Percentiles rank a stretch among this genome's conserved stretches.
Evolutionary conservation across 2,113 vertebrate genomes (phyloP).

Genomic region (Elaphurus davidianus): DNA sequence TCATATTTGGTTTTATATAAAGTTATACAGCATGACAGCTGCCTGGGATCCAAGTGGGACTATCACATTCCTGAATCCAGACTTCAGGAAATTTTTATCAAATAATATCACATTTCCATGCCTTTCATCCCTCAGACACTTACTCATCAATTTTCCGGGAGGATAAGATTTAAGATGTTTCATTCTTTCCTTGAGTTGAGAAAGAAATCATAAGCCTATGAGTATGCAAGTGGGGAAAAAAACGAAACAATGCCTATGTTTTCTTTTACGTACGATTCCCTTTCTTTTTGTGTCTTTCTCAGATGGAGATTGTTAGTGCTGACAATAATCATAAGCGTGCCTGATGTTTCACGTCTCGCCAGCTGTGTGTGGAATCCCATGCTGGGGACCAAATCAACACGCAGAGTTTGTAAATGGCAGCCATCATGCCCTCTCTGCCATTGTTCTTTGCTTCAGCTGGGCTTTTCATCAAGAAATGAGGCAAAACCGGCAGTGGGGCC

Average conservation of each 20-base stretch:
- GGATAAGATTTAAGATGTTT: neutral
- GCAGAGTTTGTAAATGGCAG: neutral
- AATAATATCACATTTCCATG: neutral
- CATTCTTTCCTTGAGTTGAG: neutral
- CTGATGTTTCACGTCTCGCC: neutral
- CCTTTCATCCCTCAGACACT: neutral
- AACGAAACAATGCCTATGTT: neutral
- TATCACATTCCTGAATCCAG: neutral
- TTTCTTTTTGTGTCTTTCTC: neutral
- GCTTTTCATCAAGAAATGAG: neutral
- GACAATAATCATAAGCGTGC: fast-evolving
- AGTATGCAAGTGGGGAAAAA: neutral
- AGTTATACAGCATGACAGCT: neutral
- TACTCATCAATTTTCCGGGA: slow-evolving; percentile 3
- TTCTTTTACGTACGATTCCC: neutral
- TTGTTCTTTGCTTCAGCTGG: neutral
- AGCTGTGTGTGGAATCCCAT: neutral
- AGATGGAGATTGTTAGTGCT: neutral
- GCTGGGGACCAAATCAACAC: no score
- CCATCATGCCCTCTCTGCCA: neutral
- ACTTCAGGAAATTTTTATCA: neutral
- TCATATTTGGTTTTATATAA: neutral
- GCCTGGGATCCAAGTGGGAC: neutral
- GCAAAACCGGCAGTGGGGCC: neutral
- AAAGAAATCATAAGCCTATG: neutral